These are phyloP conservation scores for Xenops minutus DNA, from an alignment of 2,797 vertebrate genomes.

Conservation along the genomic window DNA sequence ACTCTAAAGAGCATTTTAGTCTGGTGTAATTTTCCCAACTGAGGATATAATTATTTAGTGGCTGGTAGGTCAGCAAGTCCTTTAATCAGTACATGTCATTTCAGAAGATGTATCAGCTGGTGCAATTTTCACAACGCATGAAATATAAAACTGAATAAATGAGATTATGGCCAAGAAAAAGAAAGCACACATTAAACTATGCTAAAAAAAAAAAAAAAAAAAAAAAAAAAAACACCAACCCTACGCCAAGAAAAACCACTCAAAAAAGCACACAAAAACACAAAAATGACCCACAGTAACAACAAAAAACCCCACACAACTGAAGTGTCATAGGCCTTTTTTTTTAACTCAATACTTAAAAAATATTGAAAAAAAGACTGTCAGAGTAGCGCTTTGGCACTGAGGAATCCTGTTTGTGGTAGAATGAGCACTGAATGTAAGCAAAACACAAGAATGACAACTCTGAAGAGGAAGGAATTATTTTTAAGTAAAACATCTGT, in stretches of 20 bases:
- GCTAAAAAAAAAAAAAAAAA: no score
- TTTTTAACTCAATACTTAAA: neutral
- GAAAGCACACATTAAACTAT: fast-evolving
- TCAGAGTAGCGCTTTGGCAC: neutral
- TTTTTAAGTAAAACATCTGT: neutral
- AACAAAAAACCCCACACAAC: neutral
- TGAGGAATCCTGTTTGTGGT: neutral
- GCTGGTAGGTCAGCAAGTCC: neutral
- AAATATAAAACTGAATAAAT: neutral
- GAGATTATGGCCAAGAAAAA: neutral
- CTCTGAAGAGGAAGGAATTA: neutral
- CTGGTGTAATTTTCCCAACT: neutral
- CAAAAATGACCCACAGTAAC: no score
- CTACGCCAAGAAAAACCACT: neutral
- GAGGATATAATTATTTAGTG: neutral
- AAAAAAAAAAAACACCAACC: no score
- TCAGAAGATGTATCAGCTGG: neutral
- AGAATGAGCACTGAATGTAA: neutral
- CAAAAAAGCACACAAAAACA: neutral
- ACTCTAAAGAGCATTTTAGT: neutral
- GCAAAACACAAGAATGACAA: neutral
- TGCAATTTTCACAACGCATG: neutral
- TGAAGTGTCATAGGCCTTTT: neutral
- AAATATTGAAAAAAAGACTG: neutral
- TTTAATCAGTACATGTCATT: neutral